Evolutionary conservation across 1,140 invertebrate species (phyloP), one percentile per base, ranked within the genome.

Genomic region (Pinna nobilis): DNA sequence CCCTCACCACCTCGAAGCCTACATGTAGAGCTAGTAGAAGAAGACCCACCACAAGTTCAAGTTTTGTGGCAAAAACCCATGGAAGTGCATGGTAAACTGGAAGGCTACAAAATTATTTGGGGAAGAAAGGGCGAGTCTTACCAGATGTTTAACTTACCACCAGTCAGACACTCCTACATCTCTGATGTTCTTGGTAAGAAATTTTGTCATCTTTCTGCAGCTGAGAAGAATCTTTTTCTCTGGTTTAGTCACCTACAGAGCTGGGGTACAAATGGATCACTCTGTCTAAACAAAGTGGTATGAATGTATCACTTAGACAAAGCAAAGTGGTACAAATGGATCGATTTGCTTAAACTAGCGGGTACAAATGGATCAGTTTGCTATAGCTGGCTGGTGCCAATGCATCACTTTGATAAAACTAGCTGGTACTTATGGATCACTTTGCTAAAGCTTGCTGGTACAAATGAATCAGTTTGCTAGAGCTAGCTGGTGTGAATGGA

Each of bases 41-140:
- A 94, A 74, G 95, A 96, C 75, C 95, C 95, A 0, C 93, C 94
- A 44, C 92, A 95, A 9, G 94, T 98, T 51, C 95, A 97, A 88
- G 90, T 98, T 23, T 95, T 97, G 84, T 99, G 97, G 97, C 92
- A 92, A 11, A 92, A 92, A 77, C 97, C 97, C 0, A 92, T 92
- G 0, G 92, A 95, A 87, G 96, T 95, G 0, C 97, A 96, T 82
- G 97, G 97, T 0, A 93, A 94, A 74, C 89, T 99, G 15, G 90
- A 93, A 55, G 95, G 95, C 13, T 98, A 97, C 86, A 92, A 95
- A 71, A 89, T 98, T 18, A 92, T 93, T 80, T 98, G 96, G 89
- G 96, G 97, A 28, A 93, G 96, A 13, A 95, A 94, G 88, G 96
- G 82, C 3, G 88, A 86, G 63, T 85, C 80, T 35, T 86, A 84